Base-by-base conservation (phyloP, 2,888 invertebrate species). In the Pandemis corylana region DNA sequence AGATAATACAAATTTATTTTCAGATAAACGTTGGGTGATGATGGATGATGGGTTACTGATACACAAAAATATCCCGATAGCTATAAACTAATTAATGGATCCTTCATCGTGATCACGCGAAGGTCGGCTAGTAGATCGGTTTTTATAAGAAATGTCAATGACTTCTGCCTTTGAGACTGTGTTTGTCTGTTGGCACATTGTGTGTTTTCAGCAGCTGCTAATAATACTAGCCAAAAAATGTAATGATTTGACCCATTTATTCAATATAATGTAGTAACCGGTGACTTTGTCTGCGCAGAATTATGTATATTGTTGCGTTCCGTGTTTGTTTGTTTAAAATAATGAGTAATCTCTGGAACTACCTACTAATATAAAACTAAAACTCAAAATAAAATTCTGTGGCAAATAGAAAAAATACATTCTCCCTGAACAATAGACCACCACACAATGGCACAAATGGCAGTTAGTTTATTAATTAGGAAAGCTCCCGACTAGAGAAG, bases 131-230 rank as follows among this genome's bases (percentile, higher is more conserved):
- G 13, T 59, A 13, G 20, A 56, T 59, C 12, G 15, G 42, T n/a
- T 68, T 42, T 44, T 41, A 42, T 59, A 44, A 59, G 59, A 56
- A 68, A 59, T 59, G 68, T 68, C 59, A 68, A 59, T 68, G 68
- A 68, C 68, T 59, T 9, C 44, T 44, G 53, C 42, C 36, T 28
- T n/a, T 10, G 20, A 12, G 41, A 56, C 56, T 68, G 44, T 68
- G 59, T 49, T 59, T 44, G 68, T 68, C 13, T 56, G 44, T 68
- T 68, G 68, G 68, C 68, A 68, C 44, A 7, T 1, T 44, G 51
- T 53, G 12, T 68, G 12, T 59, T 59, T 28, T 28, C 59, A 59
- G 10, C 9, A 20, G 53, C 15, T 56, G 53, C 53, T 20, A 56
- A 56, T 56, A 7, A 20, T 56, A 7, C 46, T 46, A 12, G 46